These are phyloP conservation scores for Coenobita brevimanus DNA, from an alignment of 1,140 invertebrate species.

Conservation along the genomic window DNA sequence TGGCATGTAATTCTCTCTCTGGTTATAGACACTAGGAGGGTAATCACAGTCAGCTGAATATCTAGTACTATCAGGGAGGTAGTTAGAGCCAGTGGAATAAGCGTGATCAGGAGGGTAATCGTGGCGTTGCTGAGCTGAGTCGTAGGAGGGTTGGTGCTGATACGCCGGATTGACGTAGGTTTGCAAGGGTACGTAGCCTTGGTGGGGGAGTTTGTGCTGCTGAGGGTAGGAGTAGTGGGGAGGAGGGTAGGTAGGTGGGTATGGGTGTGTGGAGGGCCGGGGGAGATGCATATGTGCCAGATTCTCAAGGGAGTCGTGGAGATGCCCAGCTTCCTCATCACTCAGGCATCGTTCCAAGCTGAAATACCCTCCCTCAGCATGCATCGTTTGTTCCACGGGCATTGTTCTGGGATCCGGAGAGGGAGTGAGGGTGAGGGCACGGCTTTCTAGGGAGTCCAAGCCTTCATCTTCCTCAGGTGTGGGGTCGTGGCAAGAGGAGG, in stretches of 20 bases:
- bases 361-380: constrained; percentile 53
- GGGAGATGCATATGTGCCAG: constrained; percentile 11
- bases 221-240: constrained; percentile 25
- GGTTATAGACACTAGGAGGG: constrained; percentile 3
- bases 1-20: constrained; percentile 34
- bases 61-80: neutral
- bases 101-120: constrained; percentile 10
- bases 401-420: constrained; percentile 35
- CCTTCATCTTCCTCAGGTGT: constrained; percentile 54
- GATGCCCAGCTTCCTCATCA: constrained; percentile 48
- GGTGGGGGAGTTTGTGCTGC: constrained; percentile 19
- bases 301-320: constrained; percentile 57
- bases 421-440: constrained; percentile 43
- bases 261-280: neutral
- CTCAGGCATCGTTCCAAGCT: constrained; percentile 55
- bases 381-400: constrained; percentile 13
- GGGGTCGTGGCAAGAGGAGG: constrained; percentile 46
- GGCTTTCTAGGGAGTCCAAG: constrained; percentile 54
- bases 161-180: constrained; percentile 45
- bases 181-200: constrained; percentile 21
- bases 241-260: constrained; percentile 15
- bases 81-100: constrained; percentile 8
- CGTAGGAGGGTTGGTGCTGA: constrained; percentile 38
- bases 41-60: constrained; percentile 28
- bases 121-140: constrained; percentile 23